phyloP scores from a whole-genome alignment of 2,113 vertebrate genomes.

The Carassius gibelio region DNA sequence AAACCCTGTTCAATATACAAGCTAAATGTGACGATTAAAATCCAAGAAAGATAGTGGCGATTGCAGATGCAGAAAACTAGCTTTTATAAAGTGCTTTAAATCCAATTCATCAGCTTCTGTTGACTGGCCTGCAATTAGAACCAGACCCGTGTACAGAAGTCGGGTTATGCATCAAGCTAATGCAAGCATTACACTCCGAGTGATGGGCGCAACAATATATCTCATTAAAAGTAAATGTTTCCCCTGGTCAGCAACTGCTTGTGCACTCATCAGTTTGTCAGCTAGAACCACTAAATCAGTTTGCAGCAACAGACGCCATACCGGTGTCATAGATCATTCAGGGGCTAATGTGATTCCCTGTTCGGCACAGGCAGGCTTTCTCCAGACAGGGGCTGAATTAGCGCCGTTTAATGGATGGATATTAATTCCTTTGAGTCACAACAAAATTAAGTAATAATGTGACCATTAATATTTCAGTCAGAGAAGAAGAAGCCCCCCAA shows the following conservation, averaged over 20 bases:
- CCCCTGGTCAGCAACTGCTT: constrained; percentile 57
- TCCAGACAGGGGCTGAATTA: constrained; percentile 68
- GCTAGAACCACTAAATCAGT: constrained; percentile 69
- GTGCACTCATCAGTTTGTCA: constrained; percentile 62
- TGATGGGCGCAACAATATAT: constrained; percentile 58
- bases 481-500: constrained; percentile 42
- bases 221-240: constrained; percentile 64
- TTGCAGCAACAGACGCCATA: constrained; percentile 61
- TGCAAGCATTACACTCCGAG: constrained; percentile 32
- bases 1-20: constrained; percentile 5
- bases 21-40: constrained; percentile 7
- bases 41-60: neutral
- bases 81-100: constrained; percentile 61
- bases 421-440: constrained; percentile 78
- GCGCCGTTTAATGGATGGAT: constrained; percentile 72
- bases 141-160: neutral
- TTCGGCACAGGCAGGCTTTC: constrained; percentile 57
- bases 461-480: constrained; percentile 76
- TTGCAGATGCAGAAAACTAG: neutral
- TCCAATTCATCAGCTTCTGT: constrained; percentile 65
- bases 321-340: constrained; percentile 70
- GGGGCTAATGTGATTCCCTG: constrained; percentile 69
- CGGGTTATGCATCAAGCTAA: constrained; percentile 31
- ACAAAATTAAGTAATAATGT: constrained; percentile 77
- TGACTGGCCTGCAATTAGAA: constrained; percentile 42